Percentiles rank a stretch among this genome's conserved stretches.
These are phyloP conservation scores for Synanthedon formicaeformis DNA, from an alignment of 2,888 invertebrate species.

Conservation along the genomic window DNA sequence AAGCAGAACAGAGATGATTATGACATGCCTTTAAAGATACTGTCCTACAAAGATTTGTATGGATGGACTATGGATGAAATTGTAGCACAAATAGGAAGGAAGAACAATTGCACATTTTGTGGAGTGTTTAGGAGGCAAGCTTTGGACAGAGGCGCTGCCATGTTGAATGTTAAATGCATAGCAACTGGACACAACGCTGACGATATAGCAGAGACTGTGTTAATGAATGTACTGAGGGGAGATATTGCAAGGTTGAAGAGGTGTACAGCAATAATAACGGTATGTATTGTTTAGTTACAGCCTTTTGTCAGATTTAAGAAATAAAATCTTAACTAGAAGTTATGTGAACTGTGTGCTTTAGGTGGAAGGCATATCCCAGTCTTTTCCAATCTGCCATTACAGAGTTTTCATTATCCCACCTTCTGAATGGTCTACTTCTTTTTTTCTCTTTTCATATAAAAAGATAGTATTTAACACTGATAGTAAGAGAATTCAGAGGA, in stretches of 20 bases:
- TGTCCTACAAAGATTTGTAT: conserved; percentile 97
- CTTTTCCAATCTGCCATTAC: no score
- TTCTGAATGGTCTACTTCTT: no score
- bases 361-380: no score
- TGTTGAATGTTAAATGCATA: conserved; percentile 90
- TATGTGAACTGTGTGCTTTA: no score
- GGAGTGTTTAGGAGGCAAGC: conserved; percentile 97
- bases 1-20: conserved; percentile 95
- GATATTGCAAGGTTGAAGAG: conserved; percentile 93
- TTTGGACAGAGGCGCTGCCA: conserved; percentile 91
- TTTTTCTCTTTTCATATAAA: no score
- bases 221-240: conserved; percentile 97
- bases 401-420: no score
- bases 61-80: conserved; percentile 99
- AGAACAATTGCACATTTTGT: conserved; percentile 97
- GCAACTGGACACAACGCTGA: conserved; percentile 98
- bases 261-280: conserved; percentile 92
- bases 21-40: conserved; percentile 90
- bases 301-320: no score
- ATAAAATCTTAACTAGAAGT: no score
- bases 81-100: conserved; percentile 85
- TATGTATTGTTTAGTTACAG: conserved; percentile 39
- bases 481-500: no score
- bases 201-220: conserved; percentile 97
- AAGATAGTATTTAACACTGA: no score